Base-by-base conservation (phyloP, 2,797 vertebrate species). In the Hippopotamyrus pictus region DNA sequence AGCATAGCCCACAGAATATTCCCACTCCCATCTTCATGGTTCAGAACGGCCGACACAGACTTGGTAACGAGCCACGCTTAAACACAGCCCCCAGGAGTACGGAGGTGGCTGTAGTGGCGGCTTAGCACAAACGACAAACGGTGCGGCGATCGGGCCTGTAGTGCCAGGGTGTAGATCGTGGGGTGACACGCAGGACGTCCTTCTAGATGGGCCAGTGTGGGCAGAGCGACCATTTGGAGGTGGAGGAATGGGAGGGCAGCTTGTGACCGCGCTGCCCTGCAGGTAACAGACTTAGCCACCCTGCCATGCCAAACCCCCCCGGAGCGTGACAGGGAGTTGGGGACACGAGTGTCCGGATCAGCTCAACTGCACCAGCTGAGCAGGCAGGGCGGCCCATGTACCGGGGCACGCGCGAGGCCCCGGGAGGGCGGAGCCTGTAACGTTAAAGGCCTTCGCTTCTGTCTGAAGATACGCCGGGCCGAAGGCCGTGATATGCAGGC, bases 1-100 rank as follows among this genome's bases (percentile, higher is more conserved):
- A 91, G 91, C 92, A 92, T 89, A 82, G 92, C 89, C 93, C 94
- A 91, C 51, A 17, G 86, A 91, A 95, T 94, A n/a, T 59, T 7
- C 12, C 48, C 85, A 51, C 88, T 44, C 90, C 87, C 51, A 9
- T 88, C 29, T 22, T 25, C 50, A 53, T 33, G 0, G 14, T 82
- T 53, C 19, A 25, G 14, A 29, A n/a, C 22, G 48, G 62, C 85
- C 29, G 25, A 37, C 33, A 57, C 12, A 54, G 17, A 51, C 37
- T 33, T 5, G 19, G 17, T 14, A 88, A 69, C 65, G 44, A 88
- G 29, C 7, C 11, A 37, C 57, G 17, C 17, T 33, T 88, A 41
- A 41, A 65, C 41, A 50, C 3, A 22, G 37, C 44, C 62, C 19
- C 5, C 12, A 19, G 19, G 53, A 54, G n/a, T 25, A 29, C 3